Conservation (phyloP, 2,797 vertebrate genomes). For the Crenuchus spilurus region DNA sequence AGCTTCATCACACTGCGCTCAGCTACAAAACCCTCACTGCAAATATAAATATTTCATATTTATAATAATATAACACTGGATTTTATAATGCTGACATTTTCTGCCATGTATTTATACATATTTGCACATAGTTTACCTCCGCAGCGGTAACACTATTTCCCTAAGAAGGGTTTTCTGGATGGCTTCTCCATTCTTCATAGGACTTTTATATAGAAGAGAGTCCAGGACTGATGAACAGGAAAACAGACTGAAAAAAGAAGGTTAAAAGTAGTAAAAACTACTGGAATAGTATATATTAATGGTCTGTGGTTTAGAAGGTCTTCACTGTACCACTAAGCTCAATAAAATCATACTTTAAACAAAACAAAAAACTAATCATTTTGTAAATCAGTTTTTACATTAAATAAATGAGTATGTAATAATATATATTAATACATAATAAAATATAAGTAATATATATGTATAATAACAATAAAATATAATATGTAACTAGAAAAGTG, state of each 20-base stretch:
- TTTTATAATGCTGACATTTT: no score
- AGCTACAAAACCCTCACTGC: conserved; percentile 83
- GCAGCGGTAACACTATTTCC: conserved; percentile 87
- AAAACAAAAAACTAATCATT: no score
- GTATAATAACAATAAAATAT: no score
- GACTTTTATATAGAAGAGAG: conserved; percentile 85
- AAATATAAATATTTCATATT: no score
- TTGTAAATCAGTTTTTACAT: no score
- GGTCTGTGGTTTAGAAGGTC: not conserved
- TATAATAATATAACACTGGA: no score
- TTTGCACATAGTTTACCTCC: conserved; percentile 72
- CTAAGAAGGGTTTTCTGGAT: conserved; percentile 84
- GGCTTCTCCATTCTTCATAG: conserved; percentile 63
- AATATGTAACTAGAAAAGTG: no score
- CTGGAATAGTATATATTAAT: not conserved
- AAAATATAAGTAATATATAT: no score
- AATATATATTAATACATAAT: no score
- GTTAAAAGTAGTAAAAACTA: not conserved
- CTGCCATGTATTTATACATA: not conserved
- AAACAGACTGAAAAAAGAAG: conserved; percentile 79
- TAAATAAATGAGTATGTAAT: no score
- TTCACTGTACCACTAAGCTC: no score
- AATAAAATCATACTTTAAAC: no score
- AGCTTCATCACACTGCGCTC: conserved; percentile 85
- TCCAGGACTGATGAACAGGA: conserved; percentile 88